Conservation (phyloP, 1,140 invertebrate species). For the Frieseomelitta varia region DNA sequence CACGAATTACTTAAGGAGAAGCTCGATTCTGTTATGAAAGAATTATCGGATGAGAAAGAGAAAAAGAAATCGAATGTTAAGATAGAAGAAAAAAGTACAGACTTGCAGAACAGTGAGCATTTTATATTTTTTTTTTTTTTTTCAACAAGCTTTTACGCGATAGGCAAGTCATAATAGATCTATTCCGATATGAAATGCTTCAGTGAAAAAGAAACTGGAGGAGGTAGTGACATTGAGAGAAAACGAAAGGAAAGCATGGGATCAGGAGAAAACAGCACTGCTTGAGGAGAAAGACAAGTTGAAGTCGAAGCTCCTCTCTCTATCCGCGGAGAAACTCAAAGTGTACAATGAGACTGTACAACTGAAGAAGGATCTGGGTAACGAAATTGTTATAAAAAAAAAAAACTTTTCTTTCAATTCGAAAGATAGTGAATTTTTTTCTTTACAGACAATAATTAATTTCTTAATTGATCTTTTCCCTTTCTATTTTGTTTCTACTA, state of each 20-base stretch:
- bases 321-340: conserved; percentile 80
- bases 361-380: conserved; percentile 79
- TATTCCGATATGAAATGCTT: conserved; percentile 28
- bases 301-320: conserved; percentile 81
- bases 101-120: conserved; percentile 70
- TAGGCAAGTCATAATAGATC: neutral
- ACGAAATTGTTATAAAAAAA: conserved; percentile 20
- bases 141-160: neutral
- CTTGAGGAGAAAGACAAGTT: conserved; percentile 84
- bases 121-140: conserved; percentile 4
- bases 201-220: conserved; percentile 83
- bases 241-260: conserved; percentile 80
- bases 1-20: conserved; percentile 77
- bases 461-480: neutral
- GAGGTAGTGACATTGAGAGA: conserved; percentile 83
- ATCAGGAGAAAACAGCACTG: conserved; percentile 84
- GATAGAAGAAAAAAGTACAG: conserved; percentile 78
- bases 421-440: neutral
- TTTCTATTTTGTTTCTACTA: conserved; percentile 12
- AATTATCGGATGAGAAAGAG: conserved; percentile 78
- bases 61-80: conserved; percentile 77
- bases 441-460: neutral
- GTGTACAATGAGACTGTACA: conserved; percentile 78
- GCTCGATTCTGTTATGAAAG: conserved; percentile 75
- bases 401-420: too few species aligned